These are phyloP conservation scores for Pseudopipra pipra DNA, from an alignment of 2,113 vertebrate genomes.

Conservation along the genomic window DNA sequence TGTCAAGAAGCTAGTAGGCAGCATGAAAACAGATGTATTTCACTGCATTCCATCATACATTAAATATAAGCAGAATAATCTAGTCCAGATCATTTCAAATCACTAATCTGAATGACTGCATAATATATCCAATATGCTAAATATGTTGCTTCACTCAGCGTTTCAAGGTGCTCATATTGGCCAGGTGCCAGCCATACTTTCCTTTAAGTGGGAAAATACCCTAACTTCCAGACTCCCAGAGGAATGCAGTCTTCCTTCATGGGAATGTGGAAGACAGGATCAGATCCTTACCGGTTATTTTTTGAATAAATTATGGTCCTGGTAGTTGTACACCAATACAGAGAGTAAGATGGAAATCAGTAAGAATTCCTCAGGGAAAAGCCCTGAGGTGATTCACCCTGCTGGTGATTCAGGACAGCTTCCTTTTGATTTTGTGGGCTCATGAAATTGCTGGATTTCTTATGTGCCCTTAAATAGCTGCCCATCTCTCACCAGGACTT, in stretches of 20 bases:
- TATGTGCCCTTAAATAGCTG: not conserved
- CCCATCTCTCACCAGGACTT: not conserved
- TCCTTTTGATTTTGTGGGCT: not conserved
- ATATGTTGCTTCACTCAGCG: not conserved
- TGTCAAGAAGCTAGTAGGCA: slow-evolving; percentile 60
- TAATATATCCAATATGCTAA: slow-evolving; percentile 36
- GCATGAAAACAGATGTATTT: slow-evolving; percentile 57
- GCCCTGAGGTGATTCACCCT: not conserved
- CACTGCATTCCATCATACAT: slow-evolving; percentile 40
- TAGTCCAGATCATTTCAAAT: slow-evolving; percentile 40
- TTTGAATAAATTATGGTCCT: not conserved
- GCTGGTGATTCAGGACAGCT: not conserved
- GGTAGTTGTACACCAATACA: not conserved
- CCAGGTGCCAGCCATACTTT: not conserved
- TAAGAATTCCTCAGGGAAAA: not conserved
- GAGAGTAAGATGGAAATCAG: not conserved
- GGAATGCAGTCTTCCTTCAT: not conserved
- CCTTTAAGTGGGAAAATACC: not conserved
- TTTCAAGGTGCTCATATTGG: not conserved
- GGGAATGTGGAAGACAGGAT: not conserved
- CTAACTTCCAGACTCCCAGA: not conserved
- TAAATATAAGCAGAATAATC: slow-evolving; percentile 57
- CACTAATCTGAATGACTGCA: not conserved
- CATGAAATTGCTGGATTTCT: not conserved
- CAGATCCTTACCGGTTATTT: not conserved